These are phyloP conservation scores for Noturus placidus DNA, from an alignment of 2,113 vertebrate species.

Conservation along the genomic window DNA sequence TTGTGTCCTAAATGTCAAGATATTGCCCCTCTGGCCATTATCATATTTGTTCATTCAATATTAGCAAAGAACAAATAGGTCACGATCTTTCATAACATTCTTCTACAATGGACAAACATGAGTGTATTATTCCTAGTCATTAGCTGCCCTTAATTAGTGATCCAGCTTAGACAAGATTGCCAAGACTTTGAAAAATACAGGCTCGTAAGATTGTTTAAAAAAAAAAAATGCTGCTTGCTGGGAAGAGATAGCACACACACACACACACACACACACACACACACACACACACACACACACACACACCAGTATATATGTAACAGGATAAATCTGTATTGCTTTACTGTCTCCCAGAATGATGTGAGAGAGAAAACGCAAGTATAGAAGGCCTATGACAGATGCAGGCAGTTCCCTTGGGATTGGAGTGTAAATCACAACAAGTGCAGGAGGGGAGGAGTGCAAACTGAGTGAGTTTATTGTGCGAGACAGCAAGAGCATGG, in stretches of 20 bases:
- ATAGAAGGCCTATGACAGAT: slow-evolving; percentile 38
- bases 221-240: neutral
- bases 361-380: neutral
- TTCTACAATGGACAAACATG: neutral
- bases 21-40: neutral
- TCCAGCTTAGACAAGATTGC: neutral
- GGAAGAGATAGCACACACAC: neutral
- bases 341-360: slow-evolving; percentile 12
- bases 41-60: neutral
- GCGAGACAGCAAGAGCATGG: slow-evolving; percentile 3
- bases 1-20: neutral
- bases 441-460: slow-evolving; percentile 38
- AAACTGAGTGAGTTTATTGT: slow-evolving; percentile 43
- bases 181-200: neutral
- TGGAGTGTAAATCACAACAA: slow-evolving; percentile 41
- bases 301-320: neutral
- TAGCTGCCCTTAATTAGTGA: neutral
- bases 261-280: neutral
- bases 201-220: neutral
- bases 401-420: slow-evolving; percentile 37
- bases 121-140: neutral
- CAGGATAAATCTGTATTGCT: slow-evolving; percentile 31
- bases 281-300: slow-evolving; percentile 18
- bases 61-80: neutral
- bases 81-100: neutral